Conservation (phyloP, 2,888 invertebrate species). For the Rhagium mordax region DNA sequence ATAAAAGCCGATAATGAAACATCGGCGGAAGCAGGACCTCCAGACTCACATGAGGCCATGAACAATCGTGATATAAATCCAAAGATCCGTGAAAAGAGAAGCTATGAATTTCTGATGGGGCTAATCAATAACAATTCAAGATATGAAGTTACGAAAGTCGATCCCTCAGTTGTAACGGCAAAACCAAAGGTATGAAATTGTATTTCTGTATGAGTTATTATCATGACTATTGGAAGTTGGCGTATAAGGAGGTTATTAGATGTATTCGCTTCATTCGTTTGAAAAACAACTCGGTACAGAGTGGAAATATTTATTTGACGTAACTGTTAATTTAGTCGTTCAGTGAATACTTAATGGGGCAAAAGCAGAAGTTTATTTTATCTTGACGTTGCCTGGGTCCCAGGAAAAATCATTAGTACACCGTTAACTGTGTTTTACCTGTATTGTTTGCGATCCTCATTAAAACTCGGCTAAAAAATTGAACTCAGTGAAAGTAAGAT, state of each 20-base stretch:
- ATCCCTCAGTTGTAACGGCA: constrained; percentile 50
- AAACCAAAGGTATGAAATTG: constrained; percentile 42
- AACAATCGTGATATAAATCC: constrained; percentile 65
- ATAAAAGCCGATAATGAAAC: constrained; percentile 25
- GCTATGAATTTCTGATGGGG: constrained; percentile 68
- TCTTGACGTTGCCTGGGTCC: too few species aligned
- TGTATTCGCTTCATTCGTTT: neutral
- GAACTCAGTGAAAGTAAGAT: too few species aligned
- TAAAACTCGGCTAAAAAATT: too few species aligned
- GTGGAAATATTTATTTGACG: too few species aligned
- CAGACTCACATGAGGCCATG: constrained; percentile 69
- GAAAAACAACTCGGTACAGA: too few species aligned
- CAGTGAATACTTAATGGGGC: too few species aligned
- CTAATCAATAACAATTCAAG: constrained; percentile 67
- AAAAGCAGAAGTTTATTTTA: too few species aligned
- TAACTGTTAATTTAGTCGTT: too few species aligned
- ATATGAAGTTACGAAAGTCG: constrained; percentile 65
- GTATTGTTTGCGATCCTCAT: too few species aligned
- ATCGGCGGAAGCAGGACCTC: constrained; percentile 56
- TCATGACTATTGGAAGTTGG: neutral
- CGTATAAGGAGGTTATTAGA: neutral
- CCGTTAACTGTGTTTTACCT: too few species aligned
- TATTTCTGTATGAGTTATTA: neutral
- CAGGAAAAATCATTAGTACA: too few species aligned
- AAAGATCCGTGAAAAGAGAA: constrained; percentile 63